Conservation (phyloP, 2,888 invertebrate species). For the Papilio protenor region DNA sequence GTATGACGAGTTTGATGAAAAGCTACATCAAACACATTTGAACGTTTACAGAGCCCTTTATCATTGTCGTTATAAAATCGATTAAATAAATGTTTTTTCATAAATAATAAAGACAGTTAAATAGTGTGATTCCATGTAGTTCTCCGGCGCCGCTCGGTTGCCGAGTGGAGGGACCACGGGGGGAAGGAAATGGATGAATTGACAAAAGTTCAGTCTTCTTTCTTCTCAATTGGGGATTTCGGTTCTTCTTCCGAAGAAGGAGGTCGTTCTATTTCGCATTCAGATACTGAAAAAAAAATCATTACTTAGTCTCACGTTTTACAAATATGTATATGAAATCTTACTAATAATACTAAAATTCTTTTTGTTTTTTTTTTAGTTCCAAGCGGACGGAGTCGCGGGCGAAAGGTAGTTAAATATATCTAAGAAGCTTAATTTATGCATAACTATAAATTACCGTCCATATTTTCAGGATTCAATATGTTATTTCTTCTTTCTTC, state of each 20-base stretch:
- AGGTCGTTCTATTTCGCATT: slow-evolving; percentile 65
- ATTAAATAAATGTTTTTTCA: slow-evolving; percentile 24
- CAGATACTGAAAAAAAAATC: slow-evolving; percentile 57
- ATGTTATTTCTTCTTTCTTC: slow-evolving; percentile 59
- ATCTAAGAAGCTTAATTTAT: too few relatives aligned
- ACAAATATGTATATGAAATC: too few relatives aligned
- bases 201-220: slow-evolving; percentile 74
- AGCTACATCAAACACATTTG: neutral
- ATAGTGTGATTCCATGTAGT: neutral
- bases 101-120: slow-evolving; percentile 7
- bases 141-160: slow-evolving; percentile 34
- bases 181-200: slow-evolving; percentile 41
- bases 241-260: slow-evolving; percentile 62
- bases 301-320: too few relatives aligned
- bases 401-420: too few relatives aligned
- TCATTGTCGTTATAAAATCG: neutral
- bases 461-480: slow-evolving; percentile 44
- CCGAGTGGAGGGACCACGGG: slow-evolving; percentile 32
- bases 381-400: too few relatives aligned
- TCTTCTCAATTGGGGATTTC: slow-evolving; percentile 71
- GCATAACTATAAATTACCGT: slow-evolving; percentile 20
- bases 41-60: neutral
- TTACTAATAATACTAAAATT: too few relatives aligned
- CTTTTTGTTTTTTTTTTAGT: too few relatives aligned
- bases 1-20: neutral